Evolutionary conservation across 2,113 vertebrate species (phyloP).

Genomic region (Callocephalon fimbriatum): DNA sequence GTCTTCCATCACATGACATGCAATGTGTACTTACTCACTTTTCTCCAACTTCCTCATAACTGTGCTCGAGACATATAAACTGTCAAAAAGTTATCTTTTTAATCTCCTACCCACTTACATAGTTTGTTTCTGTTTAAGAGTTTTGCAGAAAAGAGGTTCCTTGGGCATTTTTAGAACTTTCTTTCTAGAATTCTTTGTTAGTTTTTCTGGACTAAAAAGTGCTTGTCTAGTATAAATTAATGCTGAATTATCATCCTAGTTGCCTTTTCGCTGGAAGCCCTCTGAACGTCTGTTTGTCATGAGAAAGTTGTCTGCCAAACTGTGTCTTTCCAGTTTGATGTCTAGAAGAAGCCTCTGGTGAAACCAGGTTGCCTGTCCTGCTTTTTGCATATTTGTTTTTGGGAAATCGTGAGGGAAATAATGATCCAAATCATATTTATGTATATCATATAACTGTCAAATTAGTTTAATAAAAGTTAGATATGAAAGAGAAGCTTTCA

Average conservation of each 20-base stretch:
- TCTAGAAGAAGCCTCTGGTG: background rate
- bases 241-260: background rate
- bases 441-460: background rate
- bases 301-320: background rate
- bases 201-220: background rate
- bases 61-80: background rate
- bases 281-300: background rate
- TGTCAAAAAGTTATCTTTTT: background rate
- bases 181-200: background rate
- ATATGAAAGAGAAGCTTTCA: background rate
- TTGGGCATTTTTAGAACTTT: background rate
- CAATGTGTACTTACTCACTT: background rate
- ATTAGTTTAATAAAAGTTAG: background rate
- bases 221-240: background rate
- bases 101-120: background rate
- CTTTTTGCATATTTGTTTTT: background rate
- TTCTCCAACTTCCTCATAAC: background rate
- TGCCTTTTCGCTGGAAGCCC: background rate
- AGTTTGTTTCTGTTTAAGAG: background rate
- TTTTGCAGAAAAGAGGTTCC: background rate
- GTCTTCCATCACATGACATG: rapidly evolving
- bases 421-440: background rate
- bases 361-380: background rate
- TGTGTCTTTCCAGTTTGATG: background rate
- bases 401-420: background rate